Base-by-base conservation (phyloP, 2,888 invertebrate species). In the Tiphia femorata region DNA sequence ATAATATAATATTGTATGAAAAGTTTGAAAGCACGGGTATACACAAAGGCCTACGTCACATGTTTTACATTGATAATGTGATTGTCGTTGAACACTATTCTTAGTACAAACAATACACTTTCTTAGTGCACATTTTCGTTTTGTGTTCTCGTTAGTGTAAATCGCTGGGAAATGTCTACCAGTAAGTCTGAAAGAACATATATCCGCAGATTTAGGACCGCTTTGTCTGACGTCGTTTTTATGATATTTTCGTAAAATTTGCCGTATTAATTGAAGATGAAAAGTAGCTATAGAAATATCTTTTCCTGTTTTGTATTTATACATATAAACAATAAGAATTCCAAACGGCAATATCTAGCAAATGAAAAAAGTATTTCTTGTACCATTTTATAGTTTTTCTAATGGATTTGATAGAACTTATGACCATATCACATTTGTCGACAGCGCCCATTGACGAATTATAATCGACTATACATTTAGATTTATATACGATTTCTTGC, bases 241-340 rank as follows among this genome's bases (percentile, higher is more conserved):
- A 46, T 50, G 49, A 8, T 50, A n/a, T n/a, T n/a, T n/a, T n/a
- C n/a, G n/a, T n/a, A n/a, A n/a, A n/a, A n/a, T n/a, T 44, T 10
- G 44, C 19, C 12, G 12, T 17, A 29, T 21, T 29, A 53, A 53
- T 53, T 53, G 40, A 47, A 53, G 47, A 47, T 53, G 47, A 47
- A 53, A 53, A 38, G 46, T 12, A 19, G 53, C 53, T 40, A 53
- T 14, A 46, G 53, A 19, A 47, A 53, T 53, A n/a, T 47, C 40
- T 38, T 47, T 53, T 23, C 40, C 30, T 40, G 27, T 53, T 53
- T 53, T 47, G 40, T 40, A 53, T 47, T 53, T 47, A 47, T 53
- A n/a, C n/a, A n/a, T n/a, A 52, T 52, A 52, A 52, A 46, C 52
- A 52, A 53, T 52, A 52, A 37, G 52, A 44, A 52, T 52, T 52